Conservation (phyloP, 1,140 invertebrate species). For the Procambarus virginalis region DNA sequence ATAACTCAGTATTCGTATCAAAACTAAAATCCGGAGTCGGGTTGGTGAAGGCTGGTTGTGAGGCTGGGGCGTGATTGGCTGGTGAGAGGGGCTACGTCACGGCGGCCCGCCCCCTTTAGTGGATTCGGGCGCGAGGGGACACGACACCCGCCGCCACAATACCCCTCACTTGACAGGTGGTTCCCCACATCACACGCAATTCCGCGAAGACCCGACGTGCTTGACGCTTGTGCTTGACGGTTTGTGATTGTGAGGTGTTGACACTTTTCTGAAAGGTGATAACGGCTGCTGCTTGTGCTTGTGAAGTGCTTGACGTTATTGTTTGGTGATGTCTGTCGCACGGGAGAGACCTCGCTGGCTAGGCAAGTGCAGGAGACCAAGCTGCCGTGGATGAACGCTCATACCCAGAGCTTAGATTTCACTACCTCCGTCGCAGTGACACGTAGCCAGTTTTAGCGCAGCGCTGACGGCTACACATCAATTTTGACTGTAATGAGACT, state of each 20-base stretch:
- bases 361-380: neutral
- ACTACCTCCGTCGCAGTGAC: neutral
- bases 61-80: neutral
- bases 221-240: neutral
- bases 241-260: neutral
- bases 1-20: constrained; percentile 13
- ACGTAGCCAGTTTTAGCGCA: neutral
- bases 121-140: neutral
- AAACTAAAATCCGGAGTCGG: neutral
- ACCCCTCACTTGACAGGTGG: constrained; percentile 29
- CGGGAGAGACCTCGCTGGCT: neutral
- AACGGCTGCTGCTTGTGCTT: neutral
- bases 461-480: neutral
- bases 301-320: too few relatives aligned
- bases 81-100: neutral
- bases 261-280: neutral
- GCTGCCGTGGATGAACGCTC: neutral
- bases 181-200: neutral
- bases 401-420: neutral
- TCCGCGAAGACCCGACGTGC: neutral
- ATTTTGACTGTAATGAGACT: neutral
- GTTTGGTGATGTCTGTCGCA: neutral
- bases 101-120: constrained; percentile 5
- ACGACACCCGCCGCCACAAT: neutral
- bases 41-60: neutral